phyloP scores from a whole-genome alignment of 2,888 invertebrate genomes.

The Amorpha juglandis region DNA sequence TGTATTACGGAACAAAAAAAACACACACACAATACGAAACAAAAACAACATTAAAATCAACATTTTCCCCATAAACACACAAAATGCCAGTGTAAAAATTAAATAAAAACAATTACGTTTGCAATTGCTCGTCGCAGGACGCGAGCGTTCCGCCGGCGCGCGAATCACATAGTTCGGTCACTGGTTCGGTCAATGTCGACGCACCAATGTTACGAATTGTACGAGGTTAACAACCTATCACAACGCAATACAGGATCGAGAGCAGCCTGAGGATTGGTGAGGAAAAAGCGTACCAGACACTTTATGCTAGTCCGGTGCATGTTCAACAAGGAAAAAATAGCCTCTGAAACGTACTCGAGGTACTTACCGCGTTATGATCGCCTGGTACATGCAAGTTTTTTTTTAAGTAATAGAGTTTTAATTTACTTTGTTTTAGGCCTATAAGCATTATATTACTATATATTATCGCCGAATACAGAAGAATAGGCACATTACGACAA shows the following conservation, averaged over 20 bases:
- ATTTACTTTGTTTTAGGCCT: no score
- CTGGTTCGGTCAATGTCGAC: slow-evolving; percentile 43
- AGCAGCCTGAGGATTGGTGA: background rate
- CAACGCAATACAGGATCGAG: slow-evolving; percentile 1
- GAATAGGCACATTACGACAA: no score
- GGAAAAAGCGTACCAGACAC: background rate
- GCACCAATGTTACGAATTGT: slow-evolving; percentile 31
- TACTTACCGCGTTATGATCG: no score
- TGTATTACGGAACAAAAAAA: no score
- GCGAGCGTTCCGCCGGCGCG: no score
- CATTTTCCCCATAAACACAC: slow-evolving; percentile 4
- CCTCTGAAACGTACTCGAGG: no score
- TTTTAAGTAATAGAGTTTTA: no score
- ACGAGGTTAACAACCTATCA: slow-evolving; percentile 20
- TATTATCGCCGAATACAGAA: no score
- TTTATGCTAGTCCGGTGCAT: background rate
- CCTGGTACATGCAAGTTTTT: no score
- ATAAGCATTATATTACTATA: no score
- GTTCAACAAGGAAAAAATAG: background rate
- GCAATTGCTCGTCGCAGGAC: background rate
- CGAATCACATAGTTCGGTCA: slow-evolving; percentile 34
- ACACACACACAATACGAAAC: background rate
- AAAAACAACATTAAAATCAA: no score
- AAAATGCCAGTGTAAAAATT: background rate
- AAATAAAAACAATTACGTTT: background rate